Percentiles rank a stretch among this genome's conserved stretches.
Evolutionary conservation across 2,888 invertebrate species (phyloP).

Genomic region (Stenichneumon culpator): DNA sequence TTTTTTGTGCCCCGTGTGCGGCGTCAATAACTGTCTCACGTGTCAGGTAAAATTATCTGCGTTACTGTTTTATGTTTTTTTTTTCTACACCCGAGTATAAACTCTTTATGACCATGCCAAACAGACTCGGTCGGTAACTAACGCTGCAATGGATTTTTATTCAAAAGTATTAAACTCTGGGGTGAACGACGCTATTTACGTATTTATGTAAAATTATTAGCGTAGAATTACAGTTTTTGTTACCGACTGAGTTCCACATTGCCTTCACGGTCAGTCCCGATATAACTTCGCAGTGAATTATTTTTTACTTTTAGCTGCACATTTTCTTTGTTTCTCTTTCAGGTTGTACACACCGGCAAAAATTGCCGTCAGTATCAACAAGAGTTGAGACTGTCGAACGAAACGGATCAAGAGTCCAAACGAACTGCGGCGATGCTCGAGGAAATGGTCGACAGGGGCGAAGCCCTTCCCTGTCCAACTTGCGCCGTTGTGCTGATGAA

Average conservation of each 20-base stretch:
- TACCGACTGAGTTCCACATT: neutral
- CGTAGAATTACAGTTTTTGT: neutral
- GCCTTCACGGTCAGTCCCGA: neutral
- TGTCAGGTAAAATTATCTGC: constrained; percentile 90
- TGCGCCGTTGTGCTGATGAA: constrained; percentile 94
- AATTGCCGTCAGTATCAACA: constrained; percentile 94
- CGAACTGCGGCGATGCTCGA: constrained; percentile 93
- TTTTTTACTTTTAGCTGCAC: neutral
- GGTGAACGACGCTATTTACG: neutral
- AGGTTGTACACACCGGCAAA: constrained; percentile 92
- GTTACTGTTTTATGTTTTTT: neutral
- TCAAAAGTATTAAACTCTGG: neutral
- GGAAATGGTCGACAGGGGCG: constrained; percentile 93
- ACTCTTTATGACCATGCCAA: neutral
- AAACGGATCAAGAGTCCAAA: constrained; percentile 89
- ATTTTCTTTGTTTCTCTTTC: constrained; percentile 52
- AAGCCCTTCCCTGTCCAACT: constrained; percentile 95
- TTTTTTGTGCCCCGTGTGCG: constrained; percentile 94
- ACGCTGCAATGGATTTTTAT: neutral
- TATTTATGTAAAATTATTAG: too few species aligned
- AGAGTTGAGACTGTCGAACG: constrained; percentile 87
- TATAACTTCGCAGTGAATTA: neutral
- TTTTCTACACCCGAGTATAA: constrained; percentile 11
- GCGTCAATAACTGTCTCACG: constrained; percentile 92
- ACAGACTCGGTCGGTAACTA: neutral